phyloP scores from a whole-genome alignment of 2,797 vertebrate species.

The Dermochelys coriacea region DNA sequence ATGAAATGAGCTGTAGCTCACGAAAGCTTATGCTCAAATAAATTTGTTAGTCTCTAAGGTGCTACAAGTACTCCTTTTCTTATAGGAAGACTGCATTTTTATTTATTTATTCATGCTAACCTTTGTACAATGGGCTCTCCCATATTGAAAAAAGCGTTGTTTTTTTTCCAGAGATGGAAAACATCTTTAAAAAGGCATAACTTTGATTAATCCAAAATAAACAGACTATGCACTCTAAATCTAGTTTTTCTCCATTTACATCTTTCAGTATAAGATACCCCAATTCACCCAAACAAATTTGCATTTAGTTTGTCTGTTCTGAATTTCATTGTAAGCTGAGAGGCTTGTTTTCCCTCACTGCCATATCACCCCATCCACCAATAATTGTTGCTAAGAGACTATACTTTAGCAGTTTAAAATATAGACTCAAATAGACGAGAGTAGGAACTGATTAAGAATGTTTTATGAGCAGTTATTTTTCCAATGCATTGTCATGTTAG shows the following conservation, averaged over 20 bases:
- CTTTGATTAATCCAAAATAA: neutral
- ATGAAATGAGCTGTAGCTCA: too few species aligned
- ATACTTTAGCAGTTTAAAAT: neutral
- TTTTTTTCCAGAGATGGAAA: neutral
- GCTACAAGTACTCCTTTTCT: too few species aligned
- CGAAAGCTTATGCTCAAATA: too few species aligned
- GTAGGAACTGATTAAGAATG: constrained; percentile 52
- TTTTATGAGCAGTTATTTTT: constrained; percentile 10
- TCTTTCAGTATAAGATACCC: neutral
- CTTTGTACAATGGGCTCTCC: neutral
- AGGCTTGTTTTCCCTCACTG: neutral
- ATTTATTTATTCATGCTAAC: constrained; percentile 27
- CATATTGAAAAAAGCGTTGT: neutral
- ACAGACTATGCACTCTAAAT: neutral
- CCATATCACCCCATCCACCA: neutral
- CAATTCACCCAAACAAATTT: constrained; percentile 4
- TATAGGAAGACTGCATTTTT: constrained; percentile 17
- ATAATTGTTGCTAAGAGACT: neutral
- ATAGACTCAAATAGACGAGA: constrained; percentile 54
- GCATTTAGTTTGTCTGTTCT: neutral
- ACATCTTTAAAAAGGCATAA: neutral
- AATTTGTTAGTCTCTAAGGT: too few species aligned
- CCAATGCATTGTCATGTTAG: constrained; percentile 35
- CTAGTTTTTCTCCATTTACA: neutral
- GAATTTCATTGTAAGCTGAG: neutral